Base-by-base conservation (phyloP, 2,888 invertebrate genomes). In the Mythimna vitellina region DNA sequence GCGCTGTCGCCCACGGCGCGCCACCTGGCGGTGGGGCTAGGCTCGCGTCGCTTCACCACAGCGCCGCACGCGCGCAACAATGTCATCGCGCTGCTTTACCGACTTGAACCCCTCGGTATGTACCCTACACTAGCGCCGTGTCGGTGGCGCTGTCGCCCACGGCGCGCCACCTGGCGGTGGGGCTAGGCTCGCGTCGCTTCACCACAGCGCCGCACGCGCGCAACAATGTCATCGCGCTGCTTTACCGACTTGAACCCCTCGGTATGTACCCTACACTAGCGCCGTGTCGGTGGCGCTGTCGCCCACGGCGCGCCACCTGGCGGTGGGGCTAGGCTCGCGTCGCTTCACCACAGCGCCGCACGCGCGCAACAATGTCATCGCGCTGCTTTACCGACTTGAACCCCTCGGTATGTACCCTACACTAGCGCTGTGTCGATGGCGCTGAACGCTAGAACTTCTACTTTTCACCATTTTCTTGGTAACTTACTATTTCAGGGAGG, bases 71-170 rank as follows among this genome's bases (percentile, higher is more conserved):
- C 96, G 60, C 90, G 97, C 73, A 94, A 91, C 85, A 95, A 94
- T 81, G 93, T 96, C 67, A 94, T 96, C 90, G 96, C 96, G 54
- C 89, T 96, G 64, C 92, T 96, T 51, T 96, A 93, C 87, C 88
- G 93, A 20, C 93, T 96, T 53, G 93, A 95, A 57, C 93, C 94
- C 2, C 83, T 90, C 12, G 95, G 95, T 95, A 74, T 85, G 84
- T 69, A 25, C 35, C 57, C 57, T n/a, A n/a, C 6, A n/a, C n/a
- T 32, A 97, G 97, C 91, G 98, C 98, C 1, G 98, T 98, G 64
- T 98, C 98, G 1, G 97, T 98, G 56, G 98, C 98, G 77, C 95
- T 99, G 80, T 98, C 98, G n/a, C 98, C 98, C 2, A 97, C 98
- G 20, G 97, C 97, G 80, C 97, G 98, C 38, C 98, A 98, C 93